Percentiles rank a stretch among this genome's conserved stretches.
Evolutionary conservation across 2,113 vertebrate genomes (phyloP).

Genomic region (Lepidiolamprologus cunningtoni): DNA sequence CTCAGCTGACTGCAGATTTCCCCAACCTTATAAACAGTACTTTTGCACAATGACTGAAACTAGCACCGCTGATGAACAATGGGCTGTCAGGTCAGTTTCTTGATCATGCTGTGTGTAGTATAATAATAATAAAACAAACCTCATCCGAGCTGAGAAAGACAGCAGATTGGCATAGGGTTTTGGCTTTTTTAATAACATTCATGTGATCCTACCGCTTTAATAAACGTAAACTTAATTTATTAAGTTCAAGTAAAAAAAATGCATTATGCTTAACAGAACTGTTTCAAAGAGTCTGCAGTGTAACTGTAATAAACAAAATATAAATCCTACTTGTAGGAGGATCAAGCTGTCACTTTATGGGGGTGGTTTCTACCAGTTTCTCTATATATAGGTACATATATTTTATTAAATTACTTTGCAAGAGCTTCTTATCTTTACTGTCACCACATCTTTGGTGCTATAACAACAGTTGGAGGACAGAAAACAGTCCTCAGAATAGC

Average conservation of each 20-base stretch:
- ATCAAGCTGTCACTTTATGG: neutral
- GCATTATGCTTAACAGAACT: neutral
- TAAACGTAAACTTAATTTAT: neutral
- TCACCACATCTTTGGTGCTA: neutral
- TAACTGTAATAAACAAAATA: neutral
- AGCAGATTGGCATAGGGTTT: neutral
- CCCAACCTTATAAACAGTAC: neutral
- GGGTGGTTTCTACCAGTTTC: neutral
- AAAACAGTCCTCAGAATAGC: neutral
- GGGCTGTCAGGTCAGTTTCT: neutral
- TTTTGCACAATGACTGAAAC: neutral
- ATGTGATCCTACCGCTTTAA: neutral
- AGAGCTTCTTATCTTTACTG: neutral
- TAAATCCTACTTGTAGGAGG: neutral
- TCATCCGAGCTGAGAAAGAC: neutral
- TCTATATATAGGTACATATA: neutral
- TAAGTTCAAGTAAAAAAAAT: neutral
- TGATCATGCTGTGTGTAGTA: neutral
- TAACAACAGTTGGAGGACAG: neutral
- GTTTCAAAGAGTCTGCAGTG: neutral
- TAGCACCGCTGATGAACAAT: neutral
- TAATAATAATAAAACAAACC: neutral
- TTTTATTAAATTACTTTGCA: neutral
- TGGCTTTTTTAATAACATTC: neutral
- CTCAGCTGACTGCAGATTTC: neutral